Percentiles rank a stretch among this genome's conserved stretches.
These are phyloP conservation scores for Apis dorsata DNA, from an alignment of 1,140 invertebrate species.

Conservation along the genomic window DNA sequence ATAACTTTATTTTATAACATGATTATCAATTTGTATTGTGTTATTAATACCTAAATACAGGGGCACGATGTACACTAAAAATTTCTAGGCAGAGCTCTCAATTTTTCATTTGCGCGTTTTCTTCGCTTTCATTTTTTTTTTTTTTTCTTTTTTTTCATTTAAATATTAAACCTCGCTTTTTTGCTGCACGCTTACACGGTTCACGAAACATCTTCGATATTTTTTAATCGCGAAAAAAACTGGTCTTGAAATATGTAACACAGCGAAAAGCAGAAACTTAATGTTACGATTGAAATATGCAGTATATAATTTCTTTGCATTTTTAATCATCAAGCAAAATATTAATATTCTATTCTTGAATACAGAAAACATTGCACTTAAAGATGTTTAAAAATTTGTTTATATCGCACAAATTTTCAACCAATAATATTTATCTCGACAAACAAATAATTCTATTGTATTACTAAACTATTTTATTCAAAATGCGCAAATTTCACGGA, in stretches of 20 bases:
- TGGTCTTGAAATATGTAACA: slow-evolving; percentile 23
- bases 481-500: neutral
- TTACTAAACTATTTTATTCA: slow-evolving; percentile 46
- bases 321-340: neutral
- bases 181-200: slow-evolving; percentile 53
- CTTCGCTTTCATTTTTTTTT: slow-evolving; percentile 16
- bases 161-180: slow-evolving; percentile 48
- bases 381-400: neutral
- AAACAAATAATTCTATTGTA: slow-evolving; percentile 39
- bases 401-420: slow-evolving; percentile 2
- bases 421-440: slow-evolving; percentile 20
- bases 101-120: slow-evolving; percentile 22
- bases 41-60: slow-evolving; percentile 78
- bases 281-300: neutral
- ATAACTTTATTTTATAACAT: slow-evolving; percentile 77
- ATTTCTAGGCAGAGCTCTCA: slow-evolving; percentile 51
- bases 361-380: slow-evolving; percentile 2
- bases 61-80: slow-evolving; percentile 70
- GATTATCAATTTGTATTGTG: slow-evolving; percentile 74
- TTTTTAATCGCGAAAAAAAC: slow-evolving; percentile 20
- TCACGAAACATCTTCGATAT: slow-evolving; percentile 17
- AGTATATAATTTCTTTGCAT: neutral
- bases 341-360: neutral
- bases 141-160: slow-evolving; percentile 12
- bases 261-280: slow-evolving; percentile 16